Base-by-base conservation (phyloP, 2,888 invertebrate species). In the Rhingia rostrata region DNA sequence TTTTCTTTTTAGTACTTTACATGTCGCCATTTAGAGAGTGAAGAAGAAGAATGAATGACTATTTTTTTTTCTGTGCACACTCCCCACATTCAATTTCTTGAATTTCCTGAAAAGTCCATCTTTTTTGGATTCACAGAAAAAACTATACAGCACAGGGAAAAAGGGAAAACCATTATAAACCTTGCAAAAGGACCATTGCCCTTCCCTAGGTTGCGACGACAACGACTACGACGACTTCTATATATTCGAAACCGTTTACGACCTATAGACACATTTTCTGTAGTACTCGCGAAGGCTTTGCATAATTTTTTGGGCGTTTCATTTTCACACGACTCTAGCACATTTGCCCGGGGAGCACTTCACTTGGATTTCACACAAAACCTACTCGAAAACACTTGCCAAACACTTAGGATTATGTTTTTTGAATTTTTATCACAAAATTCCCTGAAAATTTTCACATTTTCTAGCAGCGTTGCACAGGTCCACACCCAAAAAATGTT, bases 401-500 rank as follows among this genome's bases (percentile, higher is more conserved):
- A 45, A 58, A 54, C 56, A 74, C 53, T 81, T 81, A 58, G 47
- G 47, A 69, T 64, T 39, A 45, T 14, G 67, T 75, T 78, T 82
- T 61, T 54, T 14, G 35, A 49, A 56, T 64, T 73, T 79, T 75
- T 84, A 80, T 84, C 79, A 84, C 84, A 80, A 80, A 70, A 61
- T 83, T 84, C 80, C 80, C 83, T 83, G 79, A 67, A 73, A 64
- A 64, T 73, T 79, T 84, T 84, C 70, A 84, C 84, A 84, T 84
- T 84, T 84, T 84, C 70, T 74, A 79, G 84, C 79, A 84, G 56
- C 69, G 73, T 80, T 49, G 22, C 22, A 75, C 47, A 75, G 66
- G 84, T 84, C 84, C 84, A 84, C 84, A 84, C 84, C 84, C 84
- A 80, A 84, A 83, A 83, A 80, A 80, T 74, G 64, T 80, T 84